Evolutionary conservation across 2,797 vertebrate genomes (phyloP), one percentile per base, ranked within the genome.

Genomic region (Parotocinclus haroldoi): DNA sequence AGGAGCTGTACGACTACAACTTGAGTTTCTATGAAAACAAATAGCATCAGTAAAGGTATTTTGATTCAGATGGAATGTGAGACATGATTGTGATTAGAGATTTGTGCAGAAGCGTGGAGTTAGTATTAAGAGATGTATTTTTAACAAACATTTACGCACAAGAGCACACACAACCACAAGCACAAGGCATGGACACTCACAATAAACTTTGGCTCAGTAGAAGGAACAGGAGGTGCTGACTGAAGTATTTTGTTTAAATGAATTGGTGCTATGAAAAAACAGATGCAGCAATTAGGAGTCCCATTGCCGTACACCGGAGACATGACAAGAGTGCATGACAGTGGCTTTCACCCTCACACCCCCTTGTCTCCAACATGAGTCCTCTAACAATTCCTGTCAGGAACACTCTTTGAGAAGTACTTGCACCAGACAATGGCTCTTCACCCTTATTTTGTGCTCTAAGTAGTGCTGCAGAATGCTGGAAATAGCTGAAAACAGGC

Each of bases 351-450:
- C 92, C 92, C 92, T 91, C 89, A 89, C 90, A 89, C 91, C 92
- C 91, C 86, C 90, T 91, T 89, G 91, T 93, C 91, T 92, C 89
- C 86, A 88, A 88, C 91, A 91, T 93, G 91, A 93, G 92, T 92
- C 91, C 90, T 91, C 77, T 91, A 93, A 93, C 92, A 93, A 93
- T 93, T 88, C 91, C 90, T 93, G 92, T 93, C 92, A 93, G 91
- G 92, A 93, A 93, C 90, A 93, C 90, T 93, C 91, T 93, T 93
- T 93, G 92, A 93, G 91, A 92, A 93, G 82, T 91, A 89, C 85
- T 91, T 93, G 91, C 89, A 91, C 92, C 91, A 93, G 91, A 93
- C 92, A 93, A 93, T 93, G 92, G 92, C 91, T 93, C 92, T 93
- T 93, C 92, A 93, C 92, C 92, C 92, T 92, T 92, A 92, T 92